A percentile compares a stretch with the other conserved stretches of the same genome.
Conservation (phyloP, 2,113 vertebrate species). For the Toxotes chatareus region DNA sequence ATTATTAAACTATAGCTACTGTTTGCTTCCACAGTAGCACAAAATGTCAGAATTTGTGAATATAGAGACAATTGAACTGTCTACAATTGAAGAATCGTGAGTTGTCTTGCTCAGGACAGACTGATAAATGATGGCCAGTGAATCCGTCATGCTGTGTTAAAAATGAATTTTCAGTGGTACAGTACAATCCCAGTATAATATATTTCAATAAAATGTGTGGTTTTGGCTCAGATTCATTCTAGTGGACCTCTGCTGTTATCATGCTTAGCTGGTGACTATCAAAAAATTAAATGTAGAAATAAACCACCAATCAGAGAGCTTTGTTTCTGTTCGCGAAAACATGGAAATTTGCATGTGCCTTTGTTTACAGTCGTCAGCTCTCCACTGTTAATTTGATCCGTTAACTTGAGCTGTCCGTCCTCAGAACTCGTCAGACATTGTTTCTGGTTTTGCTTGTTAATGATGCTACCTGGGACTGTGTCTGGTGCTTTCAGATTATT, state of each 20-base stretch:
- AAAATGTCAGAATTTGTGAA: background rate
- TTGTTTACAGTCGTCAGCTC: background rate
- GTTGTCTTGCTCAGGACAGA: background rate
- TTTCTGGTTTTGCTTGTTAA: constrained; percentile 30
- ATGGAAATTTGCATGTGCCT: background rate
- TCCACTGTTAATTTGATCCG: background rate
- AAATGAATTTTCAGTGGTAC: background rate
- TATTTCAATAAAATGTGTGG: background rate
- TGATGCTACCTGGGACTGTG: constrained; percentile 50
- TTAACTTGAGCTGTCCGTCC: constrained; percentile 28
- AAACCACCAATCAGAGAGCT: background rate
- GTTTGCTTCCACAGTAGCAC: background rate
- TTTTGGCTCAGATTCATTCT: background rate
- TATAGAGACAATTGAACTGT: background rate
- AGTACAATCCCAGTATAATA: background rate
- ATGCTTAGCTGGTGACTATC: background rate
- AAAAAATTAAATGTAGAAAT: constrained; percentile 1
- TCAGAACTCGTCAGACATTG: constrained; percentile 22
- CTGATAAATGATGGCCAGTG: background rate
- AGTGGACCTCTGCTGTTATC: background rate
- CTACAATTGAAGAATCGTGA: background rate
- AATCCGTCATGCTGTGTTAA: background rate
- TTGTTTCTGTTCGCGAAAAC: background rate
- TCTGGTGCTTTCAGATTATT: constrained; percentile 31
- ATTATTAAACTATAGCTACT: background rate